Base-by-base conservation (phyloP, 2,797 vertebrate species). In the Apogon talboti region DNA sequence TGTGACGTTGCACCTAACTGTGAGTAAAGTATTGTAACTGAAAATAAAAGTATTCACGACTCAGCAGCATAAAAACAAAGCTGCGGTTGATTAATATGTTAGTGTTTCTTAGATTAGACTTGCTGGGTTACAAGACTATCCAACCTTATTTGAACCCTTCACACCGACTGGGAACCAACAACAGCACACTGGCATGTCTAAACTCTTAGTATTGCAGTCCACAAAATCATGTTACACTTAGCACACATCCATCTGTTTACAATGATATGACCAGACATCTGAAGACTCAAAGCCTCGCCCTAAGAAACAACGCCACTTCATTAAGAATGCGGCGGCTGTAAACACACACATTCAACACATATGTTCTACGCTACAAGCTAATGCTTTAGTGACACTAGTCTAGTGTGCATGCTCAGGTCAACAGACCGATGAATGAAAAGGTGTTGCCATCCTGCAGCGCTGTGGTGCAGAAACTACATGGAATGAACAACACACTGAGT, bases 131-230 rank as follows among this genome's bases (percentile, higher is more conserved):
- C 28, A 30, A 30, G 28, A n/a, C n/a, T n/a, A n/a, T n/a, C n/a
- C n/a, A 67, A 56, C 50, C 52, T 58, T 16, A 49, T 35, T 40
- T 59, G 21, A 76, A 56, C 54, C 52, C 24, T 2, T 7, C 14
- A 76, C 47, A 69, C 47, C 72, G 79, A 78, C 68, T 79, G 71
- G 43, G 11, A 47, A 58, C 49, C 51, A 53, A 46, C 13, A 37
- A 37, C 51, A 0, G 42, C 15, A 41, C 11, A 3, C 46, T 44
- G n/a, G 53, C 19, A 61, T 81, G 63, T 74, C 41, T 6, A 51
- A 51, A 65, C 47, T 45, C 60, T 41, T 14, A 41, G 28, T 13
- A 48, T 2, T 38, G 43, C 38, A 68, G 55, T 50, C 38, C 8
- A 38, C 41, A 50, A 51, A 30, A 24, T 37, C 37, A 60, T 67